Evolutionary conservation across 92 coral and sea anemone genomes (phyloP).

Genomic region (Desmophyllum pertusum): DNA sequence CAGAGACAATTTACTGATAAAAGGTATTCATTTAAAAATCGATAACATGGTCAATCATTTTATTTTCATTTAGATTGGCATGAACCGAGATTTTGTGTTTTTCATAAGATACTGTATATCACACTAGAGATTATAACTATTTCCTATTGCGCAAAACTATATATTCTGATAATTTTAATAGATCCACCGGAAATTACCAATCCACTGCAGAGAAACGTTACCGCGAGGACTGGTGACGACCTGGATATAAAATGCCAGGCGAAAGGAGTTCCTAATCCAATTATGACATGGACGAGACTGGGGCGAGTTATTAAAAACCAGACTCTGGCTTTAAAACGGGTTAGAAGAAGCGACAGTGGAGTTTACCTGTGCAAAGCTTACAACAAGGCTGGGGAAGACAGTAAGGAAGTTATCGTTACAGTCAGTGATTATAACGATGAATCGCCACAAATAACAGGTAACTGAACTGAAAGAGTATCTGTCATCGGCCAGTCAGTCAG

Average conservation of each 20-base stretch:
- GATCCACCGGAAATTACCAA: conserved; percentile 22
- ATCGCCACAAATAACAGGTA: not conserved
- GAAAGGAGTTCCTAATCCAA: conserved; percentile 16
- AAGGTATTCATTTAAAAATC: too few relatives aligned
- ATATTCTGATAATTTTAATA: not conserved
- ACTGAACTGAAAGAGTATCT: too few relatives aligned
- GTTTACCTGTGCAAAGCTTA: conserved; percentile 12
- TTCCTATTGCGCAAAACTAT: not conserved
- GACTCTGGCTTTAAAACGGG: not conserved
- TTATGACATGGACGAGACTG: conserved; percentile 10
- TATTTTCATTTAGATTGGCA: too few relatives aligned
- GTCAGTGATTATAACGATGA: not conserved
- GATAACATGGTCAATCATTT: not conserved
- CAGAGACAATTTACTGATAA: too few relatives aligned
- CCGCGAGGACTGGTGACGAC: not conserved
- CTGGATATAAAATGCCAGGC: conserved; percentile 17
- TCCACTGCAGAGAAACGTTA: not conserved
- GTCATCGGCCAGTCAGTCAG: too few relatives aligned
- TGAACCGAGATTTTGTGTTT: too few relatives aligned
- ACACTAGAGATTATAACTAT: not conserved
- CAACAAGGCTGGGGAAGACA: conserved; percentile 20
- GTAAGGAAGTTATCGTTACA: not conserved
- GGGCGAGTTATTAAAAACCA: not conserved
- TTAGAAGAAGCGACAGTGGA: conserved; percentile 9
- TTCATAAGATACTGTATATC: not conserved